Evolutionary conservation across 2,888 invertebrate species (phyloP), one percentile per base, ranked within the genome.

Genomic region (Matsumyia berberina): DNA sequence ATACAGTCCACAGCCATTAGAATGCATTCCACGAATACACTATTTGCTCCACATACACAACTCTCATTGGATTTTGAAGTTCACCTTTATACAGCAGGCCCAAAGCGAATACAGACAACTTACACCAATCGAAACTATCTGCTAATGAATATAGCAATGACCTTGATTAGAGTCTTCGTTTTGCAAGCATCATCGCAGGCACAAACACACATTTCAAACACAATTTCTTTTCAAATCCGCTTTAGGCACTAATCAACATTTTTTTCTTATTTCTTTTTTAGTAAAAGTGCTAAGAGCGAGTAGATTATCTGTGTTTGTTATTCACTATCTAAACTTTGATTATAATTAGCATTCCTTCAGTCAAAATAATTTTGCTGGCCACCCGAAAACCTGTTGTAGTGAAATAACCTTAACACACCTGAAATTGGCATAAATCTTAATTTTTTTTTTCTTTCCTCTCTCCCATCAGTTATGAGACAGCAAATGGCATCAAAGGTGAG

Each of bases 401-500:
- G n/a, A n/a, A 39, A 17, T 44, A 53, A 42, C 29, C 60, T 42
- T 42, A 42, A 19, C 19, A 44, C 35, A 35, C 42, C 24, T 24
- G 17, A 31, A 44, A 64, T 24, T 44, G 46, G 42, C 37, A 31
- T 74, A 35, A 15, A 58, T 64, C 11, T 51, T 55, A 8, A 64
- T 73, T 35, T 6, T 57, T 49, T 39, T 53, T 49, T 57, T 24
- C n/a, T 57, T 53, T 24, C 24, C 24, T 44, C 46, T 24, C 15
- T 64, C 46, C 88, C 92, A 92, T 51, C 90, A 96, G 96, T 90
- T 96, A 94, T 89, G 96, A 96, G 92, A 95, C 96, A 17, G 96
- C 95, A 77, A 96, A 96, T 89, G 96, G 96, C 74, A 96, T 96
- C 76, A 95, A 96, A 90, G 96, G 95, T 0, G 95, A 96, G 89